These are phyloP conservation scores for Tupaia chinensis DNA, from an alignment of 2,113 vertebrate species.

Conservation along the genomic window DNA sequence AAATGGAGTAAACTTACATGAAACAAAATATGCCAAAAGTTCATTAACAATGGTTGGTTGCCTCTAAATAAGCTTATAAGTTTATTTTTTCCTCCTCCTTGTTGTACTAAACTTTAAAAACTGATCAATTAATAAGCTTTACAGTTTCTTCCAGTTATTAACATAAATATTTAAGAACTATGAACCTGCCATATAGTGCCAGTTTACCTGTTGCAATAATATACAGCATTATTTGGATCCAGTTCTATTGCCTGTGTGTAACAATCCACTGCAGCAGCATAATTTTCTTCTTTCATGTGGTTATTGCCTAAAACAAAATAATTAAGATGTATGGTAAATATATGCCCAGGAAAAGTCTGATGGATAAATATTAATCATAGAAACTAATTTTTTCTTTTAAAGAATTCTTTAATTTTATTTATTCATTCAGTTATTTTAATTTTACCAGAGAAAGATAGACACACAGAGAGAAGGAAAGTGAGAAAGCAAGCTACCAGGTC, in stretches of 20 bases:
- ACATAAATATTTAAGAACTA: not conserved
- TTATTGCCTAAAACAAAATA: slow-evolving; percentile 93
- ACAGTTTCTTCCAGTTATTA: not conserved
- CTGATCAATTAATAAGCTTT: slow-evolving; percentile 5
- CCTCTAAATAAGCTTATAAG: not conserved
- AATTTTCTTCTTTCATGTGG: slow-evolving; percentile 99
- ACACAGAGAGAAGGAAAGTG: no score
- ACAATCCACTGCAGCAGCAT: slow-evolving; percentile 94
- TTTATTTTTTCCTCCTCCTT: slow-evolving; percentile 23
- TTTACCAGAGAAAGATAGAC: no score
- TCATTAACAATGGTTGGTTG: not conserved
- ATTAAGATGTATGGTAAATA: slow-evolving; percentile 54
- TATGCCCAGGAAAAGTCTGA: not conserved
- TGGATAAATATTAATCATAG: slow-evolving; percentile 15
- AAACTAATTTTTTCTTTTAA: not conserved
- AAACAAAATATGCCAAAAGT: slow-evolving; percentile 47
- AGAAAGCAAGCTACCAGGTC: no score
- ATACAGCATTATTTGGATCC: slow-evolving; percentile 97
- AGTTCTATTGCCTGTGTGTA: slow-evolving; percentile 96
- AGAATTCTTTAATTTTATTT: no score
- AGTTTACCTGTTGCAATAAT: slow-evolving; percentile 97
- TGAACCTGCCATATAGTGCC: not conserved
- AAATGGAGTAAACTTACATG: not conserved
- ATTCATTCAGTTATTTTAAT: no score
- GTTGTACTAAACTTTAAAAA: not conserved